Conservation (phyloP, 1,140 invertebrate species). For the Zaprionus inermis region DNA sequence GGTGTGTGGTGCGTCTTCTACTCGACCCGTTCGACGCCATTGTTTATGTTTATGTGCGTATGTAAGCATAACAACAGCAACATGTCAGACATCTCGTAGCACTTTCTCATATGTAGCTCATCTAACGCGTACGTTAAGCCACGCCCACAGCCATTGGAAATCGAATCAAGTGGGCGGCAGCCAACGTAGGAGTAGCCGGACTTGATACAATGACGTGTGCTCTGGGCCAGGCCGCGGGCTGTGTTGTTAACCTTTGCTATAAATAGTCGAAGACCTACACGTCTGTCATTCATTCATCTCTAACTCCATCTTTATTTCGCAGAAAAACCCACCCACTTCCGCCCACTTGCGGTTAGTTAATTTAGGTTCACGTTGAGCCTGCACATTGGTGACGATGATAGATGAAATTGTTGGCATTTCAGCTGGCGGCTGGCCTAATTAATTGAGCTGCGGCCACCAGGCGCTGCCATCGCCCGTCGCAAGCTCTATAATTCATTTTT, state of each 20-base stretch:
- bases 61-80: neutral
- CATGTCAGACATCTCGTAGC: constrained; percentile 26
- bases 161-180: constrained; percentile 64
- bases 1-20: neutral
- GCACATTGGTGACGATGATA: constrained; percentile 47
- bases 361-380: constrained; percentile 49
- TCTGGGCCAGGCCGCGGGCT: constrained; percentile 12
- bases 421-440: constrained; percentile 53
- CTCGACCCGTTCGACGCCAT: neutral
- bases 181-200: constrained; percentile 2
- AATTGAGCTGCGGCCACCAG: constrained; percentile 26
- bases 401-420: constrained; percentile 57
- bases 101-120: constrained; percentile 15
- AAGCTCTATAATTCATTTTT: constrained; percentile 20
- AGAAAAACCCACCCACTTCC: neutral
- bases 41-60: constrained; percentile 29
- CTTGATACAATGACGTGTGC: constrained; percentile 58
- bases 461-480: neutral
- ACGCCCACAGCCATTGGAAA: constrained; percentile 57
- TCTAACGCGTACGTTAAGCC: constrained; percentile 19
- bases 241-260: constrained; percentile 46
- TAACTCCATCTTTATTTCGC: constrained; percentile 10
- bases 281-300: constrained; percentile 44
- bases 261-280: constrained; percentile 44
- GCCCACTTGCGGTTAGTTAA: constrained; percentile 64